phyloP scores from a whole-genome alignment of 1,140 invertebrate genomes.

The Bradynema listronoti region DNA sequence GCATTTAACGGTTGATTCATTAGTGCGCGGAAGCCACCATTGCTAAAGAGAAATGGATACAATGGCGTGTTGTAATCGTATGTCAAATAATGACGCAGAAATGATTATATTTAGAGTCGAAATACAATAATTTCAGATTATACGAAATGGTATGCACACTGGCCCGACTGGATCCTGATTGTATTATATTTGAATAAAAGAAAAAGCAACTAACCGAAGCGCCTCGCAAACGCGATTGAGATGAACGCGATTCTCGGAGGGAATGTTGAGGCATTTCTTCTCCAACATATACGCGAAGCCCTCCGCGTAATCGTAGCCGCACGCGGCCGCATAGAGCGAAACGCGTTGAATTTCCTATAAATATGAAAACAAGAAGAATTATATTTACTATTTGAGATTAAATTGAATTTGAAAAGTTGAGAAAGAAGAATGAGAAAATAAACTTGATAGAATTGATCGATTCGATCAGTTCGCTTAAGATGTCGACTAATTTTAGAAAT shows the following conservation, averaged over 20 bases:
- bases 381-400: not conserved
- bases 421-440: constrained; percentile 2
- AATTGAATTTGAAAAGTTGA: constrained; percentile 5
- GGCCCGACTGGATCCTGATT: no score
- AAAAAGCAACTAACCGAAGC: not conserved
- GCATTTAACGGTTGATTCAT: no score
- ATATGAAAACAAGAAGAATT: constrained; percentile 11
- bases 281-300: constrained; percentile 12
- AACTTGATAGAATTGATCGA: constrained; percentile 30
- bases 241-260: constrained; percentile 11
- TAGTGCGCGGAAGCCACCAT: no score
- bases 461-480: constrained; percentile 15
- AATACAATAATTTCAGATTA: no score
- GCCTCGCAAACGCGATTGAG: not conserved
- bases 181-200: no score
- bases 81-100: no score
- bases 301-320: constrained; percentile 23
- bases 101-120: no score
- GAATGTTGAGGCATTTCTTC: not conserved
- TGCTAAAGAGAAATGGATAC: no score
- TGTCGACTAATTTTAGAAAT: constrained; percentile 15
- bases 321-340: constrained; percentile 21
- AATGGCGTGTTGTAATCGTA: no score
- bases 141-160: no score
- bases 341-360: constrained; percentile 23